Percentiles rank a stretch among this genome's conserved stretches.
phyloP scores from a whole-genome alignment of 1,140 invertebrate genomes.

The Orchestia grillus region DNA sequence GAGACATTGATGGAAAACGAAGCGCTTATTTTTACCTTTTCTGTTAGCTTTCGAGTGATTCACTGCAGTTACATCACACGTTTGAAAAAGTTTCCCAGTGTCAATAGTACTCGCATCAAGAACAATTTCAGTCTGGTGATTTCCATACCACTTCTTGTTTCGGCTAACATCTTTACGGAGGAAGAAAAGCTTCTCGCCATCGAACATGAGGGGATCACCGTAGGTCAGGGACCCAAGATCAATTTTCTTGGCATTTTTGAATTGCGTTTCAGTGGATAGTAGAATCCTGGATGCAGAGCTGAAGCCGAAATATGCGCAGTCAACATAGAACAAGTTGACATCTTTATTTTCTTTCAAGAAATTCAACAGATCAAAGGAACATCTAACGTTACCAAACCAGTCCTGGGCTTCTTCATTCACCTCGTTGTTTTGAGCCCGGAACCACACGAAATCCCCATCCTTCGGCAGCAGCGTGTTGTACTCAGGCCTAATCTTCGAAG shows the following conservation, averaged over 20 bases:
- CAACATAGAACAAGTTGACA: constrained; percentile 8
- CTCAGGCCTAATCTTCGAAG: background rate
- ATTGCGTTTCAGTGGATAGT: background rate
- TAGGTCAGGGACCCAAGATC: background rate
- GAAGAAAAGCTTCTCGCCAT: constrained; percentile 19
- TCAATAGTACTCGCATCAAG: constrained; percentile 8
- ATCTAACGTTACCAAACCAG: constrained; percentile 33
- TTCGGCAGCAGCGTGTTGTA: constrained; percentile 6
- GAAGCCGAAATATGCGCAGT: constrained; percentile 35
- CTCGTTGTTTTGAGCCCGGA: background rate
- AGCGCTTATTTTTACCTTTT: background rate
- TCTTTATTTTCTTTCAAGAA: background rate
- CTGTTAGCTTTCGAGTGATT: constrained; percentile 30
- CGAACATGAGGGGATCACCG: constrained; percentile 23
- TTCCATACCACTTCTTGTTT: constrained; percentile 11
- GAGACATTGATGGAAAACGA: constrained; percentile 18
- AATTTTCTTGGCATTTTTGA: background rate
- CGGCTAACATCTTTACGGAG: background rate
- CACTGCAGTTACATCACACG: background rate
- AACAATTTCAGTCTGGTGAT: constrained; percentile 15
- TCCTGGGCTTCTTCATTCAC: background rate
- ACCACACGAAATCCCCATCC: constrained; percentile 5
- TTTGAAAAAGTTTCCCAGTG: background rate
- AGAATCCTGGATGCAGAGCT: constrained; percentile 25
- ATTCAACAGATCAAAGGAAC: constrained; percentile 18